A percentile compares a stretch with the other conserved stretches of the same genome.
These are phyloP conservation scores for Melopsittacus undulatus DNA, from an alignment of 2,797 vertebrate species.

Conservation along the genomic window DNA sequence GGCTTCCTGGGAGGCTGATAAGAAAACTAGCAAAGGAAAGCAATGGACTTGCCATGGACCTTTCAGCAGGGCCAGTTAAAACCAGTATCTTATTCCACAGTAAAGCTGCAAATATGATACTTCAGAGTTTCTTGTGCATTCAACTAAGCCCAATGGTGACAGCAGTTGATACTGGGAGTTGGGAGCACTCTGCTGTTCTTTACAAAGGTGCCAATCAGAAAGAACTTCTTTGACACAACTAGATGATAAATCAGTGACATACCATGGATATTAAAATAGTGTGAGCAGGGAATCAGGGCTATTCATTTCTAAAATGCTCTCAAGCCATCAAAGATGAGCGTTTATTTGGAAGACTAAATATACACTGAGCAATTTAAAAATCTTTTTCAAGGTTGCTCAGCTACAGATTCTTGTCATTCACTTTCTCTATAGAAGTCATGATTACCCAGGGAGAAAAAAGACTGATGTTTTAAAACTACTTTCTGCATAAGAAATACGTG, in stretches of 20 bases:
- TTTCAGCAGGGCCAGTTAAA: not conserved
- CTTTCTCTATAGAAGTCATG: not conserved
- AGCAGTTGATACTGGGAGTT: not conserved
- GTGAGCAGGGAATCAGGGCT: not conserved
- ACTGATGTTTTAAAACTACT: slow-evolving; percentile 5
- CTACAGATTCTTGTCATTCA: not conserved
- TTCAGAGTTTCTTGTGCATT: not conserved
- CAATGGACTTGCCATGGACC: not conserved
- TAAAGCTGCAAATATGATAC: not conserved
- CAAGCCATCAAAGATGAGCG: not conserved
- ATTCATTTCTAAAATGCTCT: slow-evolving; percentile 4
- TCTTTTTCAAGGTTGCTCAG: slow-evolving; percentile 20
- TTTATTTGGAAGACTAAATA: slow-evolving; percentile 43
- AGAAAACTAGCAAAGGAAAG: not conserved
- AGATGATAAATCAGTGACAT: not conserved
- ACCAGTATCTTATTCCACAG: not conserved
- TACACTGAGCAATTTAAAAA: slow-evolving; percentile 28
- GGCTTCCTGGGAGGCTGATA: not conserved
- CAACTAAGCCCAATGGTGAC: not conserved
- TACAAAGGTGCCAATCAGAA: not conserved
- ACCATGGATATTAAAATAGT: not conserved
- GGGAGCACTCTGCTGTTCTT: not conserved
- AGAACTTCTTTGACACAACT: not conserved
- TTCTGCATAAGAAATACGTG: not conserved
- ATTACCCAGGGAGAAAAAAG: not conserved